A percentile compares a stretch with the other conserved stretches of the same genome.
These are phyloP conservation scores for Psittacus erithacus DNA, from an alignment of 2,113 vertebrate species.

Conservation along the genomic window DNA sequence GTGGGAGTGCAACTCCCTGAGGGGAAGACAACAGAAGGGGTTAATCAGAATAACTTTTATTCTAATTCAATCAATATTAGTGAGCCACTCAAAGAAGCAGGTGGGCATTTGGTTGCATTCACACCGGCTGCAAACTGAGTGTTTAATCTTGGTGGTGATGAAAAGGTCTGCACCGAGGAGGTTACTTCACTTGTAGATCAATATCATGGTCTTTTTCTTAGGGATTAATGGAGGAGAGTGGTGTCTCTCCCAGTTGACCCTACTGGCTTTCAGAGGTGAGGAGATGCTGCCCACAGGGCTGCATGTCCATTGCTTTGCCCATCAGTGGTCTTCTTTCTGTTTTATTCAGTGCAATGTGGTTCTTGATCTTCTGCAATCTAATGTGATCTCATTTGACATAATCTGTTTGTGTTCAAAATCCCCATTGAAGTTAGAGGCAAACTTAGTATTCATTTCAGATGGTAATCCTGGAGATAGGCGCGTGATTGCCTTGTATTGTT, in stretches of 20 bases:
- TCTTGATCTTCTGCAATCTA: not conserved
- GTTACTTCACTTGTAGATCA: not conserved
- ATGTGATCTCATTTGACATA: not conserved
- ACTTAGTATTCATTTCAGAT: not conserved
- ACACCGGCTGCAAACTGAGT: rapidly evolving
- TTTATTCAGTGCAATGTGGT: not conserved
- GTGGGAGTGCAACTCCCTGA: rapidly evolving
- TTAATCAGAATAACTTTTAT: constrained; percentile 25
- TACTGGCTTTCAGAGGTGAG: not conserved
- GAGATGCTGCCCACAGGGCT: rapidly evolving
- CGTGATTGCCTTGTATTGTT: not conserved
- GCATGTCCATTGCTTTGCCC: rapidly evolving
- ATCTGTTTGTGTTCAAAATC: not conserved
- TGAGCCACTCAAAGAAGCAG: not conserved
- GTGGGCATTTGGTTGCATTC: not conserved
- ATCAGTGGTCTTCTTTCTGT: not conserved
- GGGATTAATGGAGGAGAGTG: not conserved
- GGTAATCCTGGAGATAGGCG: not conserved
- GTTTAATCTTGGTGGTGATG: not conserved
- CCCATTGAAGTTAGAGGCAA: not conserved
- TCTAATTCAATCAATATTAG: not conserved
- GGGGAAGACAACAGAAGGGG: not conserved
- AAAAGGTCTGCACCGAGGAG: not conserved
- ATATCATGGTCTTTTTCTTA: not conserved
- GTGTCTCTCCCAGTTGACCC: not conserved